Percentiles rank a stretch among this genome's conserved stretches.
Conservation (phyloP, 2,797 vertebrate species). For the Triplophysa bombifrons region DNA sequence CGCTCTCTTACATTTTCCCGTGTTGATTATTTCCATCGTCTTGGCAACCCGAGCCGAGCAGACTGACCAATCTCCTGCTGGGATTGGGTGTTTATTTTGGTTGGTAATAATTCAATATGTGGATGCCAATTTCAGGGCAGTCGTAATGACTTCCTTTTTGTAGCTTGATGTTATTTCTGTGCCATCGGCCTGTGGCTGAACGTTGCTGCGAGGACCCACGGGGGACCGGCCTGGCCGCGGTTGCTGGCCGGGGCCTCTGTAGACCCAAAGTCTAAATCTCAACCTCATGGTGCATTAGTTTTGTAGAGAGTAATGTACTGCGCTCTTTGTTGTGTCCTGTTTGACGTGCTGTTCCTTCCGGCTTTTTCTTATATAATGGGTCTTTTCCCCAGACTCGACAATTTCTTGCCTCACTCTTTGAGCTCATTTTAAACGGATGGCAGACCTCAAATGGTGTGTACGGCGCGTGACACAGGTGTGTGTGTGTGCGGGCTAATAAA, state of each 20-base stretch:
- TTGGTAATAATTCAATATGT: conserved; percentile 68
- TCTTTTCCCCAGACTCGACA: conserved; percentile 26
- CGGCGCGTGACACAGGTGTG: conserved; percentile 49
- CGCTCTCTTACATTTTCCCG: conserved; percentile 36
- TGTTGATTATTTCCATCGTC: conserved; percentile 41
- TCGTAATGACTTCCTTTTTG: conserved; percentile 70
- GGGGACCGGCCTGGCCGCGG: conserved; percentile 31
- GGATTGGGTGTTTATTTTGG: conserved; percentile 63
- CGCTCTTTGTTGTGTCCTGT: conserved; percentile 17
- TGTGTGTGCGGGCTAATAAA: conserved; percentile 36
- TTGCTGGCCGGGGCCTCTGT: conserved; percentile 23
- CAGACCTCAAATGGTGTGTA: conserved; percentile 10
- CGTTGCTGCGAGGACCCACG: conserved; percentile 17
- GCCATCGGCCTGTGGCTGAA: conserved; percentile 55
- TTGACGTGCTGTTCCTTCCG: conserved; percentile 31
- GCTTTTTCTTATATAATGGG: conserved; percentile 35
- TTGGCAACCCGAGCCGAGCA: conserved; percentile 22
- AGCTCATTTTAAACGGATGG: background rate
- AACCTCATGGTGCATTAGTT: conserved; percentile 21
- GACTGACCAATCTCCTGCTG: conserved; percentile 30
- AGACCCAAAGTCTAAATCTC: conserved; percentile 35
- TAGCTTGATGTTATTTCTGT: conserved; percentile 75
- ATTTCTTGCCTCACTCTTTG: conserved; percentile 17
- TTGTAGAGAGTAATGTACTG: conserved; percentile 3
- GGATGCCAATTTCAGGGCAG: conserved; percentile 57